These are phyloP conservation scores for Anser cygnoides DNA, from an alignment of 2,113 vertebrate species.

Conservation along the genomic window DNA sequence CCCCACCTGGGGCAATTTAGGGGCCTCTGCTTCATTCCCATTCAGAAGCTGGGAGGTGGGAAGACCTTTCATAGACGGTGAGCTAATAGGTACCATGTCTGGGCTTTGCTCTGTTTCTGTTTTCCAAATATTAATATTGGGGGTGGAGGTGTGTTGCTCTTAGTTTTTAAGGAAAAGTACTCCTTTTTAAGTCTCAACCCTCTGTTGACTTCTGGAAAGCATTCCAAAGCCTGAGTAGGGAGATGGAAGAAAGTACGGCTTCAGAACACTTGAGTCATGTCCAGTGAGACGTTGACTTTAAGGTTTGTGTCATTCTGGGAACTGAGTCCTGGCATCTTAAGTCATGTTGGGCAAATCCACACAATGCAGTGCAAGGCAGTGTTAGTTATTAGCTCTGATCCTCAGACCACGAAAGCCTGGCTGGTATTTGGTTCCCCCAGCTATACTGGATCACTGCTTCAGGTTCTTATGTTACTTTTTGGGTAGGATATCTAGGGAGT, in stretches of 20 bases:
- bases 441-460: background rate
- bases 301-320: conserved; percentile 38
- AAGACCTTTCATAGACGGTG: background rate
- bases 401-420: background rate
- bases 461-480: background rate
- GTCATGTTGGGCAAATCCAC: background rate
- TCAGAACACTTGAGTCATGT: conserved; percentile 58
- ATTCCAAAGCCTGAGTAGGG: background rate
- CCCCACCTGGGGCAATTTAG: background rate
- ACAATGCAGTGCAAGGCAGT: background rate
- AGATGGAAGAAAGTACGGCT: conserved; percentile 33
- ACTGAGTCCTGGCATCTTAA: background rate
- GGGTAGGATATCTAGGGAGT: background rate
- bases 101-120: background rate
- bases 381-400: background rate
- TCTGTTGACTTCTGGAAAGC: conserved; percentile 3
- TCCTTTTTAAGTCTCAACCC: background rate
- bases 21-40: background rate
- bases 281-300: background rate
- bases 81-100: background rate
- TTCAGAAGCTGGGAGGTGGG: background rate
- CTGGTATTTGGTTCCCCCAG: background rate
- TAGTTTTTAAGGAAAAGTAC: background rate
- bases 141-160: background rate
- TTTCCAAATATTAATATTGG: background rate